Conservation (phyloP, 2,113 vertebrate genomes). For the Hystrix cristata region DNA sequence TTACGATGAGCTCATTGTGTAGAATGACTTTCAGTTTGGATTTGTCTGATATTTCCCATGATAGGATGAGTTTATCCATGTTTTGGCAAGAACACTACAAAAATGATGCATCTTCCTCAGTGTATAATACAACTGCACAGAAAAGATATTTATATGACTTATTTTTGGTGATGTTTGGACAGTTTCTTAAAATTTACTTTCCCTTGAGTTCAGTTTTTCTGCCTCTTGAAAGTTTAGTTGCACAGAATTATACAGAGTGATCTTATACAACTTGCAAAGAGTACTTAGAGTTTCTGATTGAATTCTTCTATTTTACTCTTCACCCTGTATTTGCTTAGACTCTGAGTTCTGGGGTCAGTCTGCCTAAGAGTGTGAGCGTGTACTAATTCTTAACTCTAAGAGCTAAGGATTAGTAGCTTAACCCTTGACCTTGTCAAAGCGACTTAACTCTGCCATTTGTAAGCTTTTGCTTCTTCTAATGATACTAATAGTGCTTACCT, state of each 20-base stretch:
- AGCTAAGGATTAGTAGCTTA: background rate
- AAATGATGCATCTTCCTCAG: background rate
- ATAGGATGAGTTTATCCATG: background rate
- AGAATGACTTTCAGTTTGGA: background rate
- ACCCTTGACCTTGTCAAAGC: background rate
- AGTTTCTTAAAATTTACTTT: slow-evolving; percentile 38
- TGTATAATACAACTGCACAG: background rate
- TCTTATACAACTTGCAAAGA: background rate
- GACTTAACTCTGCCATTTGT: background rate
- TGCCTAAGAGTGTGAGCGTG: background rate
- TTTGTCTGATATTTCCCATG: background rate
- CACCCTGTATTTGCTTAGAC: background rate
- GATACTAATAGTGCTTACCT: background rate
- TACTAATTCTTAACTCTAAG: background rate
- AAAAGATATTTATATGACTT: background rate
- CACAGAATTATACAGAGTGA: background rate
- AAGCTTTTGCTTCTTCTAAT: slow-evolving; percentile 12
- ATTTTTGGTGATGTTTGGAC: background rate
- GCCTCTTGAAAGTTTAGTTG: slow-evolving; percentile 48
- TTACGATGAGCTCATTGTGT: background rate
- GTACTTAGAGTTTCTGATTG: background rate
- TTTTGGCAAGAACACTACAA: background rate
- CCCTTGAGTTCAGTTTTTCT: slow-evolving; percentile 10
- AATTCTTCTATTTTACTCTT: background rate
- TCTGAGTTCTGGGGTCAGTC: background rate